Evolutionary conservation across 2,888 invertebrate genomes (phyloP), one percentile per base, ranked within the genome.

Genomic region (Phragmatobia fuliginosa): DNA sequence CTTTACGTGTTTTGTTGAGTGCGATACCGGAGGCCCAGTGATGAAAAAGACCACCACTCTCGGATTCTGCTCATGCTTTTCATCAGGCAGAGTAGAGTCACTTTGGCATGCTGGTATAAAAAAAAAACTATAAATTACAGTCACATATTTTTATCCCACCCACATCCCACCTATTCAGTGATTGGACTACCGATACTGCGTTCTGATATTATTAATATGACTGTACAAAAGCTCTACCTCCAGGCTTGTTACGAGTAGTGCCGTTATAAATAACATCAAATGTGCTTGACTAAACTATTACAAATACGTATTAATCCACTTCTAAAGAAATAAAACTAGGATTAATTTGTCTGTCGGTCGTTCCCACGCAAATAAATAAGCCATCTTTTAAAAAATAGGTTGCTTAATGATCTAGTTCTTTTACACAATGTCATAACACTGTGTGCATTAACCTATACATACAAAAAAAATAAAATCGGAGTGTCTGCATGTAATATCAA

Each of bases 341-440:
- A 72, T 76, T 70, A 68, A 72, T 61, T 77, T 64, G 68, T 71
- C 69, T 66, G 78, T 64, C 61, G 36, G 7, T 28, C 25, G 60
- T 72, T 71, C 81, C 78, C 81, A 80, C 80, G 83, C 71, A 25
- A 67, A 62, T 62, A 70, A 63, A 70, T 41, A 56, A 38, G 21
- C 36, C n/a, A 66, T 76, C 62, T 79, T 60, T 70, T 49, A 69
- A 77, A 73, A 81, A 79, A 82, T 82, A 58, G 80, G 71, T 71
- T 82, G 70, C 72, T 70, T 76, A 72, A 71, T 79, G 66, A 38
- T n/a, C 31, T 25, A 59, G 67, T 69, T 33, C 8, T 67, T 21
- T 45, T 63, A 33, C 41, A 71, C 71, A 56, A 82, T 77, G 69
- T 72, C 56, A 67, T 71, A 66, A 65, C 69, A 69, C 59, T 68